A percentile compares a stretch with the other conserved stretches of the same genome.
phyloP scores from a whole-genome alignment of 2,888 invertebrate genomes.

The Idaea dimidiata region DNA sequence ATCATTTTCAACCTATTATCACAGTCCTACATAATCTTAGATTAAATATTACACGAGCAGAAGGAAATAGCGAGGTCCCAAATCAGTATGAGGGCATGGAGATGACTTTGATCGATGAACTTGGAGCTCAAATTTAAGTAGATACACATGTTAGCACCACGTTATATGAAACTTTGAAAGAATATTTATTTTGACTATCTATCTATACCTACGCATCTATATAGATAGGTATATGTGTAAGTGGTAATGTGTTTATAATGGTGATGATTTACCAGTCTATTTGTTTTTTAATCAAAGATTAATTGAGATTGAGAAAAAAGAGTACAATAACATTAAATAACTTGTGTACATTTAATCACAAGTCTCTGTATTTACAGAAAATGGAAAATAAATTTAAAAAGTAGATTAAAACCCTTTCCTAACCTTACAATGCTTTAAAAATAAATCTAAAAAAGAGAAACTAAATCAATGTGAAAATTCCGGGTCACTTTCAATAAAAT shows the following conservation, averaged over 20 bases:
- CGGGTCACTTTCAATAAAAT: slow-evolving; percentile 17
- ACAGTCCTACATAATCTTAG: slow-evolving; percentile 49
- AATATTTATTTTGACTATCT: not conserved
- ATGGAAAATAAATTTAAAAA: slow-evolving; percentile 1
- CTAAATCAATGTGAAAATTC: slow-evolving; percentile 13
- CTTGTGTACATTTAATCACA: not conserved
- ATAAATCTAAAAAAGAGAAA: slow-evolving; percentile 1
- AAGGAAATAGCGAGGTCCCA: slow-evolving; percentile 36
- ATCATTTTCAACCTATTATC: slow-evolving; percentile 53
- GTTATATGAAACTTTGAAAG: not conserved
- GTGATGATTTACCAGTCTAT: no score
- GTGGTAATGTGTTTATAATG: no score
- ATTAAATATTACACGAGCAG: slow-evolving; percentile 50
- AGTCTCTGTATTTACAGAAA: not conserved
- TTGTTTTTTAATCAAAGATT: no score
- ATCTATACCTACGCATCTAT: not conserved
- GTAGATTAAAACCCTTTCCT: not conserved
- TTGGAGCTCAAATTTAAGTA: slow-evolving; percentile 28
- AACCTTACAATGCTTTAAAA: slow-evolving; percentile 4
- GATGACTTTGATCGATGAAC: slow-evolving; percentile 56
- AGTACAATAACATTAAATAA: not conserved
- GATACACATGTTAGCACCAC: slow-evolving; percentile 29
- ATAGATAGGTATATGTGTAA: no score
- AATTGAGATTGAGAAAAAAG: not conserved
- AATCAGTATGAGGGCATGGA: slow-evolving; percentile 31